phyloP scores from a whole-genome alignment of 2,888 invertebrate genomes.

The Pollenia amentaria region DNA sequence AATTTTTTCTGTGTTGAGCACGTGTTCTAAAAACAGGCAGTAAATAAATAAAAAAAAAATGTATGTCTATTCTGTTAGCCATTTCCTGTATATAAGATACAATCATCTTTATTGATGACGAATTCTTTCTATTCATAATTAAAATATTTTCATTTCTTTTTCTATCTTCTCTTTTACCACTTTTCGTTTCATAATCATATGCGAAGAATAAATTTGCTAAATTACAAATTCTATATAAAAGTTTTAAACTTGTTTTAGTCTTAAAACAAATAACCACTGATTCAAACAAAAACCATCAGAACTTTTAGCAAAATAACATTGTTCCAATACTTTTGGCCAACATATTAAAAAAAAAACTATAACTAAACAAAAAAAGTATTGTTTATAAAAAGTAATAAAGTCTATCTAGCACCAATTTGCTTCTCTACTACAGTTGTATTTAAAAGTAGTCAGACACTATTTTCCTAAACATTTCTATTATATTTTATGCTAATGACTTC shows the following conservation, averaged over 20 bases:
- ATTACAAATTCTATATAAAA: not conserved
- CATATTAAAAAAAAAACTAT: not conserved
- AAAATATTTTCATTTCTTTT: not conserved
- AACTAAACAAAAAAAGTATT: slow-evolving; percentile 40
- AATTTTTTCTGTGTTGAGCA: no score
- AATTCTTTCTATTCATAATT: not conserved
- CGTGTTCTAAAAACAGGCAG: no score
- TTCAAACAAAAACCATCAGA: not conserved
- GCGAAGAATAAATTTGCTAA: slow-evolving; percentile 1
- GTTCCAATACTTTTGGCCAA: not conserved
- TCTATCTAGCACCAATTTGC: no score
- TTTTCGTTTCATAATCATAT: slow-evolving; percentile 37
- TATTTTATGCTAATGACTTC: slow-evolving; percentile 34
- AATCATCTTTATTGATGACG: slow-evolving; percentile 33
- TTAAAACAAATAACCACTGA: not conserved
- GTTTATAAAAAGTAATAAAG: slow-evolving; percentile 10
- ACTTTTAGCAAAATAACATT: not conserved
- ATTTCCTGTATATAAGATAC: not conserved
- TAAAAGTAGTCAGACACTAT: not conserved
- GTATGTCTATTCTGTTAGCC: not conserved
- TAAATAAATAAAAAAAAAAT: not conserved
- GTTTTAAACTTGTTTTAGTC: slow-evolving; percentile 28
- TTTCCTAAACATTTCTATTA: not conserved
- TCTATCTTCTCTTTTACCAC: not conserved
- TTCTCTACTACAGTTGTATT: not conserved